Conservation (phyloP, 1,140 invertebrate species). For the Pseudomyrmex sp. region DNA sequence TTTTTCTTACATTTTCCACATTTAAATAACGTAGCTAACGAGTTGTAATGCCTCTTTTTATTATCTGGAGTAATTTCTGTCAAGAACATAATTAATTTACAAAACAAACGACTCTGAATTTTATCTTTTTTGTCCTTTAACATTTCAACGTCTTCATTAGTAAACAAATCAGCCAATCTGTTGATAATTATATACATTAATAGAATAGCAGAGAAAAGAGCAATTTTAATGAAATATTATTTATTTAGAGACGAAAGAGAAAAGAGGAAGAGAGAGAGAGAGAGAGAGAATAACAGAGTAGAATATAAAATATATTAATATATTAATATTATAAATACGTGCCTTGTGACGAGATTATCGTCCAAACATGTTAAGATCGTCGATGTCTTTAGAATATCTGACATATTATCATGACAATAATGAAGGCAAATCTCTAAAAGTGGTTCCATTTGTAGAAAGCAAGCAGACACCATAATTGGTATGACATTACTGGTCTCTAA, state of each 20-base stretch:
- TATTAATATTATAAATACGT: conserved; percentile 9
- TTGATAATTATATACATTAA: conserved; percentile 69
- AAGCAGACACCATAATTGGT: conserved; percentile 96
- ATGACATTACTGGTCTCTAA: conserved; percentile 94
- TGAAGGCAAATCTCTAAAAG: conserved; percentile 93
- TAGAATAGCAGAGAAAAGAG: background rate
- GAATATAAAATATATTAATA: background rate
- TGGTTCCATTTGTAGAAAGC: conserved; percentile 97
- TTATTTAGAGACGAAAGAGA: conserved; percentile 26
- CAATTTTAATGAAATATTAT: conserved; percentile 33
- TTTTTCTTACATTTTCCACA: conserved; percentile 88
- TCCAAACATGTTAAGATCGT: conserved; percentile 93
- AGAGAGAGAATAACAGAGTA: no score
- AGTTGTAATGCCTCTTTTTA: conserved; percentile 91
- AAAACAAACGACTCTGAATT: conserved; percentile 92
- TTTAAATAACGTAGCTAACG: conserved; percentile 90
- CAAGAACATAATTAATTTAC: conserved; percentile 92
- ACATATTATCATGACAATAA: conserved; percentile 92
- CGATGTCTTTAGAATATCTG: conserved; percentile 91
- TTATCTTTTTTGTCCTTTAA: conserved; percentile 93
- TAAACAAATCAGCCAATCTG: conserved; percentile 92
- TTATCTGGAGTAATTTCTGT: conserved; percentile 90
- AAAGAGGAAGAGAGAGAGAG: no score
- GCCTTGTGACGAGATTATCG: conserved; percentile 91
- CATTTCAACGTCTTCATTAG: conserved; percentile 91